phyloP scores from a whole-genome alignment of 2,113 vertebrate genomes.

The Morone chrysops region DNA sequence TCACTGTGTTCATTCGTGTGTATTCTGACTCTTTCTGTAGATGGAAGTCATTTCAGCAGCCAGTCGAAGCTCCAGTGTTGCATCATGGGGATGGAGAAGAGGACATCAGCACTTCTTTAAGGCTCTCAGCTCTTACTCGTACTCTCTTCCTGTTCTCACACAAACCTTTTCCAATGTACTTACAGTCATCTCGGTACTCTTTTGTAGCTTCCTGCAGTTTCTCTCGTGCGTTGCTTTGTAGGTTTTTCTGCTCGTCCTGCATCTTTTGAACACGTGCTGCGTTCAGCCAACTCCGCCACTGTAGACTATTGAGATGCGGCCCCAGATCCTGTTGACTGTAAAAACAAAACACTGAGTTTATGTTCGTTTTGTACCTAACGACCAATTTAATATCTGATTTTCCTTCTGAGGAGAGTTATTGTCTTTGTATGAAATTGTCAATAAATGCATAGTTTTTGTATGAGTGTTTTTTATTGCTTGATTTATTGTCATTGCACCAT shows the following conservation, averaged over 20 bases:
- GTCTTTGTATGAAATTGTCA: constrained; percentile 78
- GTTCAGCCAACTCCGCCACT: background rate
- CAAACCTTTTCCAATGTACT: background rate
- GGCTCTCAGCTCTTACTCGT: background rate
- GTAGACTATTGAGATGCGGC: constrained; percentile 18
- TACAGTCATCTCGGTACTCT: background rate
- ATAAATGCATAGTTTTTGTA: constrained; percentile 85
- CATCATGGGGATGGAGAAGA: constrained; percentile 50
- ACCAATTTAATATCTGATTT: constrained; percentile 52
- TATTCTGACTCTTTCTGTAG: constrained; percentile 50
- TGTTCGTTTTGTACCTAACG: constrained; percentile 72
- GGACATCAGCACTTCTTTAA: constrained; percentile 35
- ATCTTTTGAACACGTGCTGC: background rate
- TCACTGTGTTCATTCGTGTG: background rate
- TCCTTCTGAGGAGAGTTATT: constrained; percentile 19
- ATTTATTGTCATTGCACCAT: background rate
- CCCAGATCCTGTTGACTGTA: constrained; percentile 15
- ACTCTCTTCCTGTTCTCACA: background rate
- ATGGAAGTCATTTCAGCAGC: constrained; percentile 23
- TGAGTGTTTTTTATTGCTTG: background rate
- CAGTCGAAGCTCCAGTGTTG: constrained; percentile 52
- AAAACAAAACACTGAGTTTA: background rate
- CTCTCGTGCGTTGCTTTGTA: background rate
- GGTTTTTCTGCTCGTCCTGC: background rate
- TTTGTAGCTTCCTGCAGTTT: background rate